These are phyloP conservation scores for Liasis olivaceus DNA, from an alignment of 2,797 vertebrate genomes.

Conservation along the genomic window DNA sequence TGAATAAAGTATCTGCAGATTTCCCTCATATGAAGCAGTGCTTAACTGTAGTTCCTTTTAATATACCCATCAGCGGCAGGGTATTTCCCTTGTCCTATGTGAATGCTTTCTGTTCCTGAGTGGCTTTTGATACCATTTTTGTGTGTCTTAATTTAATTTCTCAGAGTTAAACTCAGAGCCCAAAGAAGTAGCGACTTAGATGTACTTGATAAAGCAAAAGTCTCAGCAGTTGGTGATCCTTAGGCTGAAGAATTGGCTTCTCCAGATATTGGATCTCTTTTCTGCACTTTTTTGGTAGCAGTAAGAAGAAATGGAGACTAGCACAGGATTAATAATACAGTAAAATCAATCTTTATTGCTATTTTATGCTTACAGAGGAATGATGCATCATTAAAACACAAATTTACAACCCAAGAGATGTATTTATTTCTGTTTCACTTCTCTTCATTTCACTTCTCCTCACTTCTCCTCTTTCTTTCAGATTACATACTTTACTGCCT, in stretches of 20 bases:
- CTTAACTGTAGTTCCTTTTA: not conserved
- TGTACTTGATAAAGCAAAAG: not conserved
- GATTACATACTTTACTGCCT: not conserved
- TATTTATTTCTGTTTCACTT: not conserved
- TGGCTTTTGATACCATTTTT: not conserved
- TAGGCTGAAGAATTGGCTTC: not conserved
- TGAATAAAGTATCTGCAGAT: not conserved
- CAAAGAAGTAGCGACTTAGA: not conserved
- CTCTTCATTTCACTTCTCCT: not conserved
- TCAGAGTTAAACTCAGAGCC: not conserved
- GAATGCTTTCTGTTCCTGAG: not conserved
- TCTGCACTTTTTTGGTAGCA: not conserved
- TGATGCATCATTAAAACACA: not conserved
- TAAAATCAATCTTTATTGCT: not conserved
- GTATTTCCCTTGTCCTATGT: not conserved
- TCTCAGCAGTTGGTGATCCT: not conserved
- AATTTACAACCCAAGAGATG: not conserved
- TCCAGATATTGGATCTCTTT: not conserved
- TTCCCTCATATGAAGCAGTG: not conserved
- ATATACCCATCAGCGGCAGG: not conserved
- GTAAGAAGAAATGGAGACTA: not conserved
- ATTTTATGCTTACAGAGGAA: not conserved
- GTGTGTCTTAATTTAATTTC: not conserved
- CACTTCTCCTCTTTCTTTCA: not conserved
- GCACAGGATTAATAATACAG: not conserved